These are phyloP conservation scores for Anarhynchus alexandrinus DNA, from an alignment of 2,113 vertebrate genomes.

Conservation along the genomic window DNA sequence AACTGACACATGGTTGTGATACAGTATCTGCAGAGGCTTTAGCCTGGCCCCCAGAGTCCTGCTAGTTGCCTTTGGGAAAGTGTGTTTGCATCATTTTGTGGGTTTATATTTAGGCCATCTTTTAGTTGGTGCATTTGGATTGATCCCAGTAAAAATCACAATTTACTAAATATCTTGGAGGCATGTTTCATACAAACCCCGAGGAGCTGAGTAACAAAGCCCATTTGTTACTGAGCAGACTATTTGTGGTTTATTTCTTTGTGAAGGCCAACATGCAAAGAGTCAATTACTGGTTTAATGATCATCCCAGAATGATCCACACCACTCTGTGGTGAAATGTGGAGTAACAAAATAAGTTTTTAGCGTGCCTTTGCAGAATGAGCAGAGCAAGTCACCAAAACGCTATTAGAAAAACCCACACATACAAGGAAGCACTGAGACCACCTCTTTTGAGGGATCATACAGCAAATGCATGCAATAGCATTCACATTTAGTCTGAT, in stretches of 20 bases:
- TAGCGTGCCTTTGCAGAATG: neutral
- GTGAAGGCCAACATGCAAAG: neutral
- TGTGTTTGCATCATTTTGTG: fast-evolving
- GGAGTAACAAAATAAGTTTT: neutral
- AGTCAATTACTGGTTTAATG: neutral
- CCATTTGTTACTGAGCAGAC: neutral
- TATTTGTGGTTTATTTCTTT: neutral
- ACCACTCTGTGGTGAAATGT: fast-evolving
- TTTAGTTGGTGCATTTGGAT: neutral
- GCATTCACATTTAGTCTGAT: neutral
- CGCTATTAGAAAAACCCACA: neutral
- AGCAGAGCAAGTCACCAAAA: neutral
- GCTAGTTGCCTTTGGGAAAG: fast-evolving
- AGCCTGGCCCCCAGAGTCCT: too few species aligned
- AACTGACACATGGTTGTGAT: fast-evolving
- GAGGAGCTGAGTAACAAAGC: neutral
- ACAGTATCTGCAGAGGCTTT: neutral
- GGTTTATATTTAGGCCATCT: neutral
- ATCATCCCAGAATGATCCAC: neutral
- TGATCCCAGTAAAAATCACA: neutral
- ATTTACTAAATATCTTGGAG: neutral
- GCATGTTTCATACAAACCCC: neutral
- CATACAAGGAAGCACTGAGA: neutral
- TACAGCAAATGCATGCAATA: neutral
- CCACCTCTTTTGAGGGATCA: neutral